A percentile compares a stretch with the other conserved stretches of the same genome.
Conservation (phyloP, 2,888 invertebrate genomes). For the Epinotia nisella region DNA sequence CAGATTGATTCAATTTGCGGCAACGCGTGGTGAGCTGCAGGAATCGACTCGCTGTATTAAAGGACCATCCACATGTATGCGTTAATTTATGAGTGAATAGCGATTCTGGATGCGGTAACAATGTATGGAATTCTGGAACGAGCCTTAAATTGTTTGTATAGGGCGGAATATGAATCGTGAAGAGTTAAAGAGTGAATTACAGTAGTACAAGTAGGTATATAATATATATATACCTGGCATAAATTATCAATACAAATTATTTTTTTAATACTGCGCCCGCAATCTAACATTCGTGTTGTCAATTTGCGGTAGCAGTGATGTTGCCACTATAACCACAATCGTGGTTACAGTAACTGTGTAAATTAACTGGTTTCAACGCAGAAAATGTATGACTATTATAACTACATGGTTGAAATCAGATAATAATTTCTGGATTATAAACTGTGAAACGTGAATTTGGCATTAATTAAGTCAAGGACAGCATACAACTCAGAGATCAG, state of each 20-base stretch:
- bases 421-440: too few relatives aligned
- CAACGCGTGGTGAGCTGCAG: slow-evolving; percentile 52
- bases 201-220: too few relatives aligned
- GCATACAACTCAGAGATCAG: too few relatives aligned
- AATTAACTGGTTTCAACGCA: neutral
- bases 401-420: too few relatives aligned
- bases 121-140: neutral
- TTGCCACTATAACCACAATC: neutral
- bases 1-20: slow-evolving; percentile 54
- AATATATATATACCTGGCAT: too few relatives aligned
- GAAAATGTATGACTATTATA: neutral
- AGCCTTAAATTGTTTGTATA: neutral
- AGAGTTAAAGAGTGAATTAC: too few relatives aligned
- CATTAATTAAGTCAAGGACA: too few relatives aligned
- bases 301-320: neutral
- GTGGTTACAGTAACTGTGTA: neutral
- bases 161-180: too few relatives aligned
- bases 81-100: slow-evolving; percentile 47
- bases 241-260: too few relatives aligned
- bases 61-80: slow-evolving; percentile 60
- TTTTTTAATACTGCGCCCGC: too few relatives aligned
- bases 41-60: slow-evolving; percentile 63
- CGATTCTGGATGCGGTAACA: slow-evolving; percentile 9
- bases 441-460: too few relatives aligned
- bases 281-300: too few relatives aligned